phyloP scores from a whole-genome alignment of 35 echinoderm and acorn worm species.

The Antedon bifida region DNA sequence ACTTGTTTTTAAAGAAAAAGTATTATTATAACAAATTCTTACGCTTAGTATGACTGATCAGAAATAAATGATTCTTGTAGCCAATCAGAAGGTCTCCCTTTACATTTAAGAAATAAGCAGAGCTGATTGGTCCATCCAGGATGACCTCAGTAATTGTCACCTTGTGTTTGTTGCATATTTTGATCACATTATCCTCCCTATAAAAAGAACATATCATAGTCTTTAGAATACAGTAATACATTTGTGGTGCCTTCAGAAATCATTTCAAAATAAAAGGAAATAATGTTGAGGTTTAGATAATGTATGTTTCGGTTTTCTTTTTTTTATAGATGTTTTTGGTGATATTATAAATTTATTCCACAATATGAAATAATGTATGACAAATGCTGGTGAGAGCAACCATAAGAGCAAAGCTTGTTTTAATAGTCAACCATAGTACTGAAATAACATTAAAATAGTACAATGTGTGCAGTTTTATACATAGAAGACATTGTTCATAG shows the following conservation, averaged over 20 bases:
- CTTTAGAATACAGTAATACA: background rate
- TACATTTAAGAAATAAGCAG: slow-evolving; percentile 53
- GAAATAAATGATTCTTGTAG: slow-evolving; percentile 83
- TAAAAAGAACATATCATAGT: background rate
- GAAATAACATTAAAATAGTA: too few species aligned
- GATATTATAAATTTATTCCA: too few species aligned
- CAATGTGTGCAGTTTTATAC: too few species aligned
- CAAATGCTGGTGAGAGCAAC: too few species aligned
- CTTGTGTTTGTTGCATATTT: slow-evolving; percentile 69
- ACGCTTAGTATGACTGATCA: slow-evolving; percentile 74
- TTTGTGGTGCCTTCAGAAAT: background rate
- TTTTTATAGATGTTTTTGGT: too few species aligned
- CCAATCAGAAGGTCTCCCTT: slow-evolving; percentile 79
- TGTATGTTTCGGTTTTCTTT: too few species aligned
- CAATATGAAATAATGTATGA: too few species aligned
- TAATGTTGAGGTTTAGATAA: too few species aligned
- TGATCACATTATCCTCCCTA: slow-evolving; percentile 71
- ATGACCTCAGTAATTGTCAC: slow-evolving; percentile 58
- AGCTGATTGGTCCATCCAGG: slow-evolving; percentile 39
- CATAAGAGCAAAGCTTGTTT: too few species aligned
- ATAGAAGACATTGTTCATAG: slow-evolving; percentile 40
- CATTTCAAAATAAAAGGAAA: background rate
- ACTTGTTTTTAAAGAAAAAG: too few species aligned
- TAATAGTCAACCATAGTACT: too few species aligned
- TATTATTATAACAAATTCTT: too few species aligned